Base-by-base conservation (phyloP, 37 sponge, comb jelly and placozoan genomes). In the Hormiphora californensis region DNA sequence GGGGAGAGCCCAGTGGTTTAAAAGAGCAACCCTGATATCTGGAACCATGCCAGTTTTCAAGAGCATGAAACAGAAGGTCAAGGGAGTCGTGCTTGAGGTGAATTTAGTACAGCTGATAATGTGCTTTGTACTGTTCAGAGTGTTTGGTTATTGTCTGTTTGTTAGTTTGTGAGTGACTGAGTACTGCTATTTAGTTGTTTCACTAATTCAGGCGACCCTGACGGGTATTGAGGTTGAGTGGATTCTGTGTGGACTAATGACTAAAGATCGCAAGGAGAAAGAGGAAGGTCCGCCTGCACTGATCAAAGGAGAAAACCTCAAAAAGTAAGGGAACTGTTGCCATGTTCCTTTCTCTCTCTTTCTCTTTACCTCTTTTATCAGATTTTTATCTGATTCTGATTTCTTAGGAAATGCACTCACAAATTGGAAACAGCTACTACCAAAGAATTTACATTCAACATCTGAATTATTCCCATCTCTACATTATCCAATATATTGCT, bases 71-170 rank as follows among this genome's bases (percentile, higher is more conserved):
- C 81, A 73, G 44, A 73, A 73, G 43, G 81, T 73, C 36, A 73
- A 73, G 44, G 81, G 81, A 40, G 81, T 73, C 27, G 81, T 73
- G 1, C 81, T 73, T 32, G 81, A 73, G 81, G 81, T 73, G 7
- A 19, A 4, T 65, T 17, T 27, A 28, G 33, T 1, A 7, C 8
- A 23, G 19, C 22, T 23, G 11, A 57, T 57, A 57, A 25, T 57
- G 61, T 23, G 22, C 11, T 25, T 57, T 46, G 8, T 46, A 12
- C 8, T 46, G 51, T 8, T 46, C 12, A 46, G 51, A 8, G 12
- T 15, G 12, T 12, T 46, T 46, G 12, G 8, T 46, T 46, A 17
- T 8, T 46, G 8, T 8, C 51, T 46, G 8, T 12, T 46, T 8
- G 12, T 15, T 46, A 46, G 51, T 46, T 12, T 46, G 51, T 12